Percentiles rank a stretch among this genome's conserved stretches.
Conservation (phyloP, 2,797 vertebrate species). For the Pipistrellus nathusii region DNA sequence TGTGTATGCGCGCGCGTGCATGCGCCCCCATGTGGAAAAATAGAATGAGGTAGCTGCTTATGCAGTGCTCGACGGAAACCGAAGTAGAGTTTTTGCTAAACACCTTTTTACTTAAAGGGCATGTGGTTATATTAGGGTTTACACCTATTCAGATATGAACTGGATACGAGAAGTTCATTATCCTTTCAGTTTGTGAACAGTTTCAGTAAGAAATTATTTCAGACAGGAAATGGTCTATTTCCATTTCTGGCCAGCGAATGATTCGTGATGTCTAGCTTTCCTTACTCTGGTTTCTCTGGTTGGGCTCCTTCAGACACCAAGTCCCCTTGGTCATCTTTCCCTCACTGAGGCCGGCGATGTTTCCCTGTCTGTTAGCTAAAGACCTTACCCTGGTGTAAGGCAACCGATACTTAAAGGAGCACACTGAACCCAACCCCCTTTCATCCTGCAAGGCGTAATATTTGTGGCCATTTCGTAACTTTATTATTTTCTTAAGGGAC, state of each 20-base stretch:
- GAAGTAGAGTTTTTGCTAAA: conserved; percentile 35
- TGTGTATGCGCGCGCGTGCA: not conserved
- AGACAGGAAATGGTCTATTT: not conserved
- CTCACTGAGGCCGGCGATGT: not conserved
- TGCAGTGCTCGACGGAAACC: not conserved
- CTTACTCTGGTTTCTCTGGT: not conserved
- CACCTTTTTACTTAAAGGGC: not conserved
- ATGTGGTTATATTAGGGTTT: not conserved
- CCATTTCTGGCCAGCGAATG: not conserved
- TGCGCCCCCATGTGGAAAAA: not conserved
- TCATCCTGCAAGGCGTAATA: not conserved
- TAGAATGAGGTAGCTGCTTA: not conserved
- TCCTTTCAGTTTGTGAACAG: not conserved
- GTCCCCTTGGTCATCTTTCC: not conserved
- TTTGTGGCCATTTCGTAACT: not conserved
- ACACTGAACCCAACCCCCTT: not conserved
- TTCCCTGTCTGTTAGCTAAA: not conserved
- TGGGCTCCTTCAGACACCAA: not conserved
- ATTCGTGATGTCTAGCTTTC: not conserved
- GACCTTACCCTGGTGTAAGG: not conserved
- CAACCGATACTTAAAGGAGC: not conserved
- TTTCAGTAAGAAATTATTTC: conserved; percentile 11
- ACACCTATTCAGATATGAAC: not conserved
- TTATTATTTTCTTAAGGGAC: not conserved
- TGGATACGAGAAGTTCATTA: not conserved